A percentile compares a stretch with the other conserved stretches of the same genome.
These are phyloP conservation scores for Megaleporinus macrocephalus DNA, from an alignment of 2,113 vertebrate genomes.

Conservation along the genomic window DNA sequence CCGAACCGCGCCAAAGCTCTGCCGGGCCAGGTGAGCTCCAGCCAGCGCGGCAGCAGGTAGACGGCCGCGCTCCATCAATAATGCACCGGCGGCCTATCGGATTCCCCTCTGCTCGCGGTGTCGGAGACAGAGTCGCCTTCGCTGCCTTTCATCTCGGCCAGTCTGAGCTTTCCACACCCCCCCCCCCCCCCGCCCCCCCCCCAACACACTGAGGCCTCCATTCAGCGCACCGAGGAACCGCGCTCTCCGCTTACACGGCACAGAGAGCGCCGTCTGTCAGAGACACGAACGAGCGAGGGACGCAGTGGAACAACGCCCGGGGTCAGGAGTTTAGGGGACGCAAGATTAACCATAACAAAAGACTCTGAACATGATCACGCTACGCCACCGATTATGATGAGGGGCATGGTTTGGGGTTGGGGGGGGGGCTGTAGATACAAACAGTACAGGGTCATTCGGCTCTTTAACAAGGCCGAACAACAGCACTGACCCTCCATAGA, in stretches of 20 bases:
- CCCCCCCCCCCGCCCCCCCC: background rate
- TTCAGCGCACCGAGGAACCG: slow-evolving; percentile 19
- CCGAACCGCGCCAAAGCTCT: slow-evolving; percentile 6
- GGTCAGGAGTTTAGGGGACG: background rate
- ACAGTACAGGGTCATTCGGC: too few species aligned
- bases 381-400: too few species aligned
- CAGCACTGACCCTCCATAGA: too few species aligned
- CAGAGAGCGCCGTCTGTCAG: background rate
- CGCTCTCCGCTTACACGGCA: slow-evolving; percentile 29
- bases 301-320: background rate
- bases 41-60: slow-evolving; percentile 74
- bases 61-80: slow-evolving; percentile 77
- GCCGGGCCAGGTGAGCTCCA: slow-evolving; percentile 47
- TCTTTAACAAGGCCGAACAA: too few species aligned
- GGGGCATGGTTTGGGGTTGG: too few species aligned
- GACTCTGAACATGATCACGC: too few species aligned
- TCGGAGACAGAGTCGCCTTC: slow-evolving; percentile 42
- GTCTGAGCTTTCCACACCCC: slow-evolving; percentile 17
- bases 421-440: too few species aligned
- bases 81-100: slow-evolving; percentile 76
- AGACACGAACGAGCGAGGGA: background rate
- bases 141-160: slow-evolving; percentile 47
- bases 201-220: slow-evolving; percentile 17
- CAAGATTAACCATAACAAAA: slow-evolving; percentile 3
- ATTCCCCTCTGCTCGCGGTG: slow-evolving; percentile 47